These are phyloP conservation scores for Pandemis cinnamomeana DNA, from an alignment of 2,888 invertebrate genomes.

Conservation along the genomic window DNA sequence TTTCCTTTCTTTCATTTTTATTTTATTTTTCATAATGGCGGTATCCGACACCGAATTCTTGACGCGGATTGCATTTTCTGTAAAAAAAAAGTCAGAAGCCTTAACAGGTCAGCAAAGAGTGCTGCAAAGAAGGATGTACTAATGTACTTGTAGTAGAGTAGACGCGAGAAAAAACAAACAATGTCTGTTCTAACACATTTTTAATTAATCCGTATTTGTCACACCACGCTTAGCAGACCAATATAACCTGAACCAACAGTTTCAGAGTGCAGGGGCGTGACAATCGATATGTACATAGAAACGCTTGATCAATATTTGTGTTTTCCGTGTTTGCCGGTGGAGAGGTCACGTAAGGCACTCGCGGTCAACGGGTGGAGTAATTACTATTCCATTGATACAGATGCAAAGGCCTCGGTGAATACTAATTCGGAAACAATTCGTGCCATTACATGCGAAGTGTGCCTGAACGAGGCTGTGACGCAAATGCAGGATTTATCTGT, in stretches of 20 bases:
- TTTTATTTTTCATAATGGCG: no score
- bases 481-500: background rate
- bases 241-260: slow-evolving; percentile 31
- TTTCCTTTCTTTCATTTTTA: no score
- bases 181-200: background rate
- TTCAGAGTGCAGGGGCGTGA: slow-evolving; percentile 33
- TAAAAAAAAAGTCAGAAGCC: no score
- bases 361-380: slow-evolving; percentile 28
- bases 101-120: background rate
- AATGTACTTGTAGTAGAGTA: background rate
- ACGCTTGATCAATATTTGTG: slow-evolving; percentile 43
- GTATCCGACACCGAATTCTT: no score
- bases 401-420: slow-evolving; percentile 27
- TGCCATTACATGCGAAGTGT: background rate
- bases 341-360: slow-evolving; percentile 35
- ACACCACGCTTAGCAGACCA: slow-evolving; percentile 30
- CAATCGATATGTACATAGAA: slow-evolving; percentile 43
- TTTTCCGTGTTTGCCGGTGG: slow-evolving; percentile 24
- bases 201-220: slow-evolving; percentile 38
- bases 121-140: background rate
- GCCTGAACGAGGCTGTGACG: background rate
- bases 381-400: slow-evolving; percentile 26
- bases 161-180: background rate
- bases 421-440: slow-evolving; percentile 9
- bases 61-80: no score